Evolutionary conservation across 2,888 invertebrate genomes (phyloP).

Genomic region (Xanthostigma xanthostigma): DNA sequence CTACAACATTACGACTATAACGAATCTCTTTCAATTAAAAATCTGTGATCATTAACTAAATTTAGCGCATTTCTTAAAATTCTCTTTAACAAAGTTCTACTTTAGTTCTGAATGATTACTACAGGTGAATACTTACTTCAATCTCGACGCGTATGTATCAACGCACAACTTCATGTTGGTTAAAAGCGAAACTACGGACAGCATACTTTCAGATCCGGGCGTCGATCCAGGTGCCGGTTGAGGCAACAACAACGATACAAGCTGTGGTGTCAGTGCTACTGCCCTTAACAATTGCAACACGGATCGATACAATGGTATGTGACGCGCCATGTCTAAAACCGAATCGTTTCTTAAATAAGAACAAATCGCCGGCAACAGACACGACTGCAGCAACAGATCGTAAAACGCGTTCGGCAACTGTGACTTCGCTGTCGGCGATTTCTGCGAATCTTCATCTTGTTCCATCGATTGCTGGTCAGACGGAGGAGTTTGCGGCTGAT

Average conservation of each 20-base stretch:
- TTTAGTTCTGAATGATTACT: too few species aligned
- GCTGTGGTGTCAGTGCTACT: slow-evolving; percentile 42
- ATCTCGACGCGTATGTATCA: slow-evolving; percentile 76
- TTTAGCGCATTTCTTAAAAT: too few species aligned
- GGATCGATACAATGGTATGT: slow-evolving; percentile 82
- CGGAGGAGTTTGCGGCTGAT: slow-evolving; percentile 17
- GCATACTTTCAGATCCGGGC: slow-evolving; percentile 25
- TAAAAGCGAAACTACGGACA: slow-evolving; percentile 61
- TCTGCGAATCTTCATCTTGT: slow-evolving; percentile 24
- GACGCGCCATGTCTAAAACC: slow-evolving; percentile 91
- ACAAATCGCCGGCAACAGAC: slow-evolving; percentile 73
- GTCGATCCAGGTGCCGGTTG: slow-evolving; percentile 19
- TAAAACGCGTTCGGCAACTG: slow-evolving; percentile 54
- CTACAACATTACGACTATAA: too few species aligned
- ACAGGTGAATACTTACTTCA: slow-evolving; percentile 39
- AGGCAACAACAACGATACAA: slow-evolving; percentile 48
- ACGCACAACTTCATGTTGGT: slow-evolving; percentile 83
- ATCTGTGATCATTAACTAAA: too few species aligned
- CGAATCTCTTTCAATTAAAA: too few species aligned
- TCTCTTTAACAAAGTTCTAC: too few species aligned
- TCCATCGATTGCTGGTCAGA: slow-evolving; percentile 32
- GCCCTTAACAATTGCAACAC: slow-evolving; percentile 71
- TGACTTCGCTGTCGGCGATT: slow-evolving; percentile 24
- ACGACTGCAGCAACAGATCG: slow-evolving; percentile 65
- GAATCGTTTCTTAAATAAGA: slow-evolving; percentile 90